phyloP scores from a whole-genome alignment of 2,797 vertebrate genomes.

The Acrossocheilus fasciatus region DNA sequence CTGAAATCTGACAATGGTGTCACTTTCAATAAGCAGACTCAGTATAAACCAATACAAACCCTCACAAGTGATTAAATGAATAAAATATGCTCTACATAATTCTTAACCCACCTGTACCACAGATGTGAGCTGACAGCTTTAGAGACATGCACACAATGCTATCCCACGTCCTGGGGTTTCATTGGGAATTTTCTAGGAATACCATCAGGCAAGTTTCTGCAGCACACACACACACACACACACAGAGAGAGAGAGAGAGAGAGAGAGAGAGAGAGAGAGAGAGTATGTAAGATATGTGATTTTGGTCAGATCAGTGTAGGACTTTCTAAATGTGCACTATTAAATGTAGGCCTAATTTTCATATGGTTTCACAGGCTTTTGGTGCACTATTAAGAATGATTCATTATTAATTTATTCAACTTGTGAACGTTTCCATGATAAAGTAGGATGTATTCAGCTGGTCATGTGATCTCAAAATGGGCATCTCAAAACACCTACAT shows the following conservation, averaged over 20 bases:
- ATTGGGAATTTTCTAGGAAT: constrained; percentile 66
- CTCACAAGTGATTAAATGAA: constrained; percentile 46
- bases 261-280: too few relatives aligned
- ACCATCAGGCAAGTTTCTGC: constrained; percentile 65
- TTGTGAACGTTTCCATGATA: background rate
- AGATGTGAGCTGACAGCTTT: constrained; percentile 69
- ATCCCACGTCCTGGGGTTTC: constrained; percentile 67
- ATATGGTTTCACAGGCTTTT: background rate
- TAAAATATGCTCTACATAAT: constrained; percentile 74
- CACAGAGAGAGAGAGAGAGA: background rate
- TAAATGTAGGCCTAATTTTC: too few relatives aligned
- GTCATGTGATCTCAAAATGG: background rate
- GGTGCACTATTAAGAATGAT: background rate
- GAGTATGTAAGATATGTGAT: background rate
- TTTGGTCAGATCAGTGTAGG: background rate
- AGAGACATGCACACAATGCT: constrained; percentile 67
- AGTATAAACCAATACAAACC: constrained; percentile 39
- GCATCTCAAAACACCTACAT: background rate
- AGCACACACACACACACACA: background rate
- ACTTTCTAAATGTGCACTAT: background rate
- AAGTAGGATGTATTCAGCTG: background rate
- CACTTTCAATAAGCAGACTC: constrained; percentile 76
- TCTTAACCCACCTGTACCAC: constrained; percentile 73
- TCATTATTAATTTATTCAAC: too few relatives aligned
- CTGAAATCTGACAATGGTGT: constrained; percentile 62